A percentile compares a stretch with the other conserved stretches of the same genome.
phyloP scores from a whole-genome alignment of 2,797 vertebrate species.

The Helarctos malayanus region DNA sequence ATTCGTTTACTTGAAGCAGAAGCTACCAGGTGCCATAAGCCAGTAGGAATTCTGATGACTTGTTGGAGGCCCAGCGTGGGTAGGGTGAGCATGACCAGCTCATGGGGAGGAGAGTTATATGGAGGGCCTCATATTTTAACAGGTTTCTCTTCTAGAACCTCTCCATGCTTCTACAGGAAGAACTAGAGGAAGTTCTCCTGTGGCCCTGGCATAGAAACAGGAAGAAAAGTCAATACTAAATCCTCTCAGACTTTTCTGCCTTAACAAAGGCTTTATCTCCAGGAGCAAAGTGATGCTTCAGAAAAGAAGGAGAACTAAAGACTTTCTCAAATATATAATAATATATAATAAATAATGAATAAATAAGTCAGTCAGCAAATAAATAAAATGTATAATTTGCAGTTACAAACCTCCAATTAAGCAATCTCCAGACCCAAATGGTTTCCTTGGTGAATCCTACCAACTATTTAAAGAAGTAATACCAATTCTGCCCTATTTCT shows the following conservation, averaged over 20 bases:
- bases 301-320: background rate
- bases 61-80: accelerated
- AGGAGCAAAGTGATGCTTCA: background rate
- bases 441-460: background rate
- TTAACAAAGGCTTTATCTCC: too few species aligned
- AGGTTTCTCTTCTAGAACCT: background rate
- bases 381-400: background rate
- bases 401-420: background rate
- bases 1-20: background rate
- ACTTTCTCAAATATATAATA: background rate
- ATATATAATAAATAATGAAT: background rate
- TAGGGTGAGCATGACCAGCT: background rate
- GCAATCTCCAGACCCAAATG: background rate
- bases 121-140: background rate
- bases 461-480: background rate
- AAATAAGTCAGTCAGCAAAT: background rate
- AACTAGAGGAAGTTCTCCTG: background rate
- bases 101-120: too few species aligned
- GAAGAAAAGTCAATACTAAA: background rate
- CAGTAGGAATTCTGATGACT: background rate
- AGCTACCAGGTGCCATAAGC: too few species aligned
- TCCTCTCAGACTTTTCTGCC: background rate
- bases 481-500: background rate
- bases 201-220: background rate
- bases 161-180: too few species aligned